Base-by-base conservation (phyloP, 2,888 invertebrate species). In the Drosophila histrio region DNA sequence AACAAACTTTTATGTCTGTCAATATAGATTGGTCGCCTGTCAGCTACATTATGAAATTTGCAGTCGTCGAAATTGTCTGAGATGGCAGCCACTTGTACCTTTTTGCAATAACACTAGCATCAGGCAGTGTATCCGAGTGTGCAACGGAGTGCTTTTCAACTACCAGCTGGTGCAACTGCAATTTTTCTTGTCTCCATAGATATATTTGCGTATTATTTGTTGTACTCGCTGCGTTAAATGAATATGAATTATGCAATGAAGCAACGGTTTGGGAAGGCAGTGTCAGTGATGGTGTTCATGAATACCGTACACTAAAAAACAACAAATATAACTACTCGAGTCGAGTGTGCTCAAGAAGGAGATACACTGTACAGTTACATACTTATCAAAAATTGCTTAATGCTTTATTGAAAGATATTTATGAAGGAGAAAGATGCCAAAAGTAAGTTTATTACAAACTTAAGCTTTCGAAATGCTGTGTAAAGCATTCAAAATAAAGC, bases 191-290 rank as follows among this genome's bases (percentile, higher is more conserved):
- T 30, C 61, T 44, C 46, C 57, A 58, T 8, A 47, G 60, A 61
- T 66, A 15, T 26, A 59, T 59, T 47, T 67, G 41, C 62, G 9
- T 67, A 66, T 44, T 79, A 61, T 78, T 69, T 81, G 50, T 41
- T 54, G 52, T 62, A 61, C 66, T 79, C 49, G 72, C 64, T 68
- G 57, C 64, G 39, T 39, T 19, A 71, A 61, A 71, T 62, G 69
- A 86, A 75, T 49, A 43, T 50, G 56, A 53, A 72, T 86, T 80
- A 83, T 83, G 83, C 83, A 83, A 83, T 41, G 38, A 22, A 38
- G 39, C 32, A 49, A 52, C 68, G 62, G 13, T 38, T 60, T 41
- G 66, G 64, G 68, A 73, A 56, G 36, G 39, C 69, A 66, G 67
- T 15, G 47, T 44, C 63, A 84, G 76, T 78, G 78, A 80, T 76